These are phyloP conservation scores for Phaenicophaeus curvirostris DNA, from an alignment of 2,797 vertebrate species.

Conservation along the genomic window DNA sequence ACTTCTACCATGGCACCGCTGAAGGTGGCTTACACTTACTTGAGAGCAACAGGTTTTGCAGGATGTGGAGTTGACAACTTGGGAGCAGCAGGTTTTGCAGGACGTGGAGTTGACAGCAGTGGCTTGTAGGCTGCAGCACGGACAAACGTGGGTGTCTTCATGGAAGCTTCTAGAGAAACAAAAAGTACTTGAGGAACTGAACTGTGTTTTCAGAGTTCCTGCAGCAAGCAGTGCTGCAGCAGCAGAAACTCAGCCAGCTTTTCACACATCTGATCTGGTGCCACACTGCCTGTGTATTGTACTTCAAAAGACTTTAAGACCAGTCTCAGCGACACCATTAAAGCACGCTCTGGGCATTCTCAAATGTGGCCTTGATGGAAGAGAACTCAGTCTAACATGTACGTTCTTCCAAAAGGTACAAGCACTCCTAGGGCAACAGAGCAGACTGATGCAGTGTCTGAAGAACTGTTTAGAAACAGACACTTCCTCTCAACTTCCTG, in stretches of 20 bases:
- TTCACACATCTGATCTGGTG: not conserved
- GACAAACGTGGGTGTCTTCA: conserved; percentile 29
- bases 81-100: not conserved
- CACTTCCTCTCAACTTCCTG: not conserved
- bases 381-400: too few species aligned
- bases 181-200: not conserved
- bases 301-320: too few species aligned
- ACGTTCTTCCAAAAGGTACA: too few species aligned
- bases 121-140: not conserved
- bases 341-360: too few species aligned
- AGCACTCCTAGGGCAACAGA: too few species aligned
- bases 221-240: not conserved
- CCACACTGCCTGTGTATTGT: not conserved
- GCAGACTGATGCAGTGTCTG: not conserved
- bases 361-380: too few species aligned
- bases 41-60: not conserved
- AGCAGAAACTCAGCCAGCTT: not conserved
- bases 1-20: not conserved
- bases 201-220: not conserved
- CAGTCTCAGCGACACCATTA: too few species aligned
- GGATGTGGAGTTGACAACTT: not conserved
- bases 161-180: conserved; percentile 32
- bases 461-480: not conserved
- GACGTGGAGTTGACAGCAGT: not conserved
- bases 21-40: conserved; percentile 35